Base-by-base conservation (phyloP, 2,888 invertebrate genomes). In the Leptinotarsa peninsularis region DNA sequence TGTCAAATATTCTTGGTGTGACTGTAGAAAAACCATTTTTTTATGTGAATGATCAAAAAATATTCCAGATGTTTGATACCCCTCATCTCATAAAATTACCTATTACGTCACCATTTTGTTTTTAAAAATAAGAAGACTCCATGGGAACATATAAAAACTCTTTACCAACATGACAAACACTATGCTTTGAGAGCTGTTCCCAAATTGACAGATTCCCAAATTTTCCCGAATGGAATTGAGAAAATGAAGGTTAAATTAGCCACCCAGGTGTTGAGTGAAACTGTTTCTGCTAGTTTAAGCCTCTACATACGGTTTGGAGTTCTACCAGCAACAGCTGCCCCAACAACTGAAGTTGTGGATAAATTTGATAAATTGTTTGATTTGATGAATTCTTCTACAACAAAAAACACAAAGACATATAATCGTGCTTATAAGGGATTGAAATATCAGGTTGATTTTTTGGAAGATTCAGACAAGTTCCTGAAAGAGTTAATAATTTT, bases 191-290 rank as follows among this genome's bases (percentile, higher is more conserved):
- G 23, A 23, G 23, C 23, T 50, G 50, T 50, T 50, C 50, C 50
- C 50, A 50, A 50, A 50, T 50, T 50, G 50, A 50, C 50, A 50
- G 50, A 50, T 13, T 50, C 50, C 50, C 50, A 50, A 13, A 50
- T 50, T 50, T 50, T 50, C 15, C 50, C 50, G 50, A 50, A 50
- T 50, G 50, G 50, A 68, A 33, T 66, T 43, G 66, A 66, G 43
- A 66, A 66, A 66, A 66, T 66, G 66, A 66, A 27, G 43, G 66
- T 66, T n/a, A 66, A 66, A 66, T 66, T 66, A 43, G 66, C 66
- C n/a, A 50, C 50, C 50, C 50, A 50, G 50, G 50, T 50, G 50
- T 13, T 50, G 15, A 50, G 14, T 50, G 50, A 23, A 27, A 27
- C 66, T 50, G 14, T 50, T 50, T 50, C 50, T 50, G 15, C 15